Conservation (phyloP, 2,113 vertebrate genomes). For the Oceanites oceanicus region DNA sequence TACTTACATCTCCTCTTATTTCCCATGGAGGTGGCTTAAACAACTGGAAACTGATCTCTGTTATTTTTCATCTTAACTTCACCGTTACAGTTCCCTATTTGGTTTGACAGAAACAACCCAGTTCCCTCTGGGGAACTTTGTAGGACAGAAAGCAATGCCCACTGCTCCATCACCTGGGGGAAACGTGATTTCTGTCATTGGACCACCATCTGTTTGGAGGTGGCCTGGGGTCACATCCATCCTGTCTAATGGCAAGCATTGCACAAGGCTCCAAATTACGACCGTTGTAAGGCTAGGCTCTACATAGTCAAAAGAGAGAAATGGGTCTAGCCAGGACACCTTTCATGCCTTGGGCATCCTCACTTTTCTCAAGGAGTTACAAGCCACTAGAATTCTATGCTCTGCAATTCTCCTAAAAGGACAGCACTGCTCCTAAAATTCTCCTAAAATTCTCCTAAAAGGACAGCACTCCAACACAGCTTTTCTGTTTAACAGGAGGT, state of each 20-base stretch:
- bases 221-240: not conserved
- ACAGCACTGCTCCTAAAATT: not conserved
- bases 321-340: not conserved
- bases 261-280: not conserved
- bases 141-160: not conserved
- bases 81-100: fast-evolving
- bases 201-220: not conserved
- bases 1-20: not conserved
- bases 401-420: not conserved
- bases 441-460: not conserved
- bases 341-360: not conserved
- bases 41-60: not conserved
- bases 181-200: not conserved
- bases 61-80: not conserved
- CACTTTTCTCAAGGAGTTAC: not conserved
- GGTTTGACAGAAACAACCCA: not conserved
- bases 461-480: not conserved
- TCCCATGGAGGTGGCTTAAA: not conserved
- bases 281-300: fast-evolving
- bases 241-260: not conserved
- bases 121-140: not conserved
- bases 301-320: not conserved
- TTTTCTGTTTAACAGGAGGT: not conserved
- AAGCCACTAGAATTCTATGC: not conserved
- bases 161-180: not conserved